Base-by-base conservation (phyloP, 2,113 vertebrate species). In the Salvelinus fontinalis region DNA sequence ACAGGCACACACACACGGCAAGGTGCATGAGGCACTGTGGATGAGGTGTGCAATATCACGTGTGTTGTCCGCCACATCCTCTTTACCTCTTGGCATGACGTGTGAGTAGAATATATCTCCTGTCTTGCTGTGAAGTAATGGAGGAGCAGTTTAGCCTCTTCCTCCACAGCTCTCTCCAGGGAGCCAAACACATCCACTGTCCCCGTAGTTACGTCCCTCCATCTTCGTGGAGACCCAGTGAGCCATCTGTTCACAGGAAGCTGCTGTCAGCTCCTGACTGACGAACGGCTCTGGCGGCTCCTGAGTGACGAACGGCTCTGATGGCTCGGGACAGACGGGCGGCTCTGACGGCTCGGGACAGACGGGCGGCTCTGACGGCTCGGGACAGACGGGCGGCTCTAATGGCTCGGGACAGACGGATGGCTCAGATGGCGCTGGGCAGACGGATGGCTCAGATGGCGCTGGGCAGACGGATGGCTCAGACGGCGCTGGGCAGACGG, bases 201-300 rank as follows among this genome's bases (percentile, higher is more conserved):
- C 83, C 84, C 82, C 84, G 77, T 85, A 85, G 87, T 87, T 81
- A 88, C 83, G 51, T 80, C 59, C 76, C 79, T 79, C 81, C 84
- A 85, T 91, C 87, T 85, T 88, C 75, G 82, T 86, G 82, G 85
- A 89, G 84, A 88, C 87, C 75, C 84, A 83, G 79, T 71, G 67
- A 86, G 80, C 65, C 24, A 49, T 85, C 83, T 79, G 69, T 73
- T 85, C 81, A 76, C 65, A 71, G 79, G 67, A 83, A 80, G 59
- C 82, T 73, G 44, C 11, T 49, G 75, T 81, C 75, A 70, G 70
- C n/a, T n/a, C n/a, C n/a, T n/a, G n/a, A n/a, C n/a, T n/a, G n/a
- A n/a, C n/a, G n/a, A n/a, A n/a, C n/a, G n/a, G n/a, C n/a, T n/a
- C n/a, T n/a, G n/a, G n/a, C n/a, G n/a, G n/a, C n/a, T n/a, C n/a